These are phyloP conservation scores for Molothrus aeneus DNA, from an alignment of 2,797 vertebrate genomes.

Conservation along the genomic window DNA sequence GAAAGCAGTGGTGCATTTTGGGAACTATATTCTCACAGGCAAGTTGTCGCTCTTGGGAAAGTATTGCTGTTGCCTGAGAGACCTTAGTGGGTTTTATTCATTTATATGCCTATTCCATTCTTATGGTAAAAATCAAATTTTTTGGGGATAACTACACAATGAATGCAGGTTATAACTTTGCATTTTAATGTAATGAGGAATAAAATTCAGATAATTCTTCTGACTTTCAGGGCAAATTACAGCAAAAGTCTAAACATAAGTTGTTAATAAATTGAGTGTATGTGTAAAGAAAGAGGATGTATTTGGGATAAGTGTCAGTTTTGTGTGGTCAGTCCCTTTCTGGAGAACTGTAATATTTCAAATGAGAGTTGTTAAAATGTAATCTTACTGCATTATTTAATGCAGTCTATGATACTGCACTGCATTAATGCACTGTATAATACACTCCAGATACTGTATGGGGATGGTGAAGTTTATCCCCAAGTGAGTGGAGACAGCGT, in stretches of 20 bases:
- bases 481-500: fast-evolving
- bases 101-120: neutral
- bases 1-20: neutral
- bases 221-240: neutral
- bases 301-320: neutral
- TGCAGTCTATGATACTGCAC: neutral
- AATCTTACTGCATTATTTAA: neutral
- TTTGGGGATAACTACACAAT: neutral
- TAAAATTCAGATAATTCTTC: neutral
- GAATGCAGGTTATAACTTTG: neutral
- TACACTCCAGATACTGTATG: neutral
- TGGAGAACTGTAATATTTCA: neutral
- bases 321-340: neutral
- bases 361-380: neutral
- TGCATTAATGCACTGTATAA: no score
- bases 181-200: neutral
- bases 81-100: neutral
- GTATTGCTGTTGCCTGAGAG: neutral
- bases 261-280: neutral
- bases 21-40: neutral
- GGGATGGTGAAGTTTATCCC: neutral
- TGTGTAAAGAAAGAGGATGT: neutral
- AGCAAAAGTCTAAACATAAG: neutral
- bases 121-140: neutral
- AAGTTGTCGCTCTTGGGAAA: neutral